Evolutionary conservation across 2,888 invertebrate genomes (phyloP), one percentile per base, ranked within the genome.

Genomic region (Folsomia manolachei): DNA sequence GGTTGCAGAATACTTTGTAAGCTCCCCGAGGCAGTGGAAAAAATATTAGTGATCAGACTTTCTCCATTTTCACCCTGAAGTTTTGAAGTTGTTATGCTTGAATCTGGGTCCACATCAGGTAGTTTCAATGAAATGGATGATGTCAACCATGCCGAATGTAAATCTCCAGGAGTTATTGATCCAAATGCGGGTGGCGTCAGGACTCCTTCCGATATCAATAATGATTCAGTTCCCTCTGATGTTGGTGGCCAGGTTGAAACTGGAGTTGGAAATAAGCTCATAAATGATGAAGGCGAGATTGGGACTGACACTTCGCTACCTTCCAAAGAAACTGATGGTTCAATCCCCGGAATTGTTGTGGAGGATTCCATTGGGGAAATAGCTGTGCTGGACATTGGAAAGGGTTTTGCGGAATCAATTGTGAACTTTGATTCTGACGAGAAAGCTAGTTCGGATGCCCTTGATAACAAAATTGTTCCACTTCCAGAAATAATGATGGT

Each of bases 301-400:
- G 23, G 25, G 25, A 63, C 24, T 51, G 56, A 56, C 21, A 7
- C 64, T 64, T 64, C 64, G 11, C 27, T 64, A 4, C 64, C 64
- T 26, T 64, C 64, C 19, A 64, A 19, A 27, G 27, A 27, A 4
- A 27, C 19, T 21, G 63, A 39, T 26, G 27, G 26, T 19, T 56
- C 56, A 56, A 56, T n/a, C n/a, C n/a, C n/a, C n/a, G n/a, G n/a
- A 56, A 21, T 14, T 56, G 39, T 14, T 14, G 39, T 9, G 7
- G 19, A 51, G 14, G 27, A 7, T 27, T 23, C 60, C 14, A 39
- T 23, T n/a, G 60, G 71, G 9, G 62, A 11, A 56, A 56, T 56
- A 19, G 19, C 19, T 56, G 56, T 18, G 51, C 9, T 51, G 56
- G 56, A 56, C 19, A 14, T 27, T 23, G 68, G 21, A 23, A 39